phyloP scores from a whole-genome alignment of 2,888 invertebrate species.

The Abrostola tripartita region DNA sequence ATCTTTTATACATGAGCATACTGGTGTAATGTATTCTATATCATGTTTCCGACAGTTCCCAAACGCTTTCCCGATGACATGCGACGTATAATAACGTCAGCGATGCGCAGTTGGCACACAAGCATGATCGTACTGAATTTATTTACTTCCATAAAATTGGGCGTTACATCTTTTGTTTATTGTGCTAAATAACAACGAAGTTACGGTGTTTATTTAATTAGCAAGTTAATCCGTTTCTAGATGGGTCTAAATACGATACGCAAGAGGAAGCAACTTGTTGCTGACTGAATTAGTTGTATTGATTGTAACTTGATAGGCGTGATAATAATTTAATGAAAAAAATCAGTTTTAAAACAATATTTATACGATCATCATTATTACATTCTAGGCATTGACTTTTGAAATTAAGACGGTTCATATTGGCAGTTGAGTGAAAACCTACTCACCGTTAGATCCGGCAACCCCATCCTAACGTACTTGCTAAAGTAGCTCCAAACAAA shows the following conservation, averaged over 20 bases:
- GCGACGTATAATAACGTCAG: slow-evolving; percentile 29
- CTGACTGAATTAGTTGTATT: no score
- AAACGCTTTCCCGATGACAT: slow-evolving; percentile 32
- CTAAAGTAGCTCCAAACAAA: slow-evolving; percentile 80
- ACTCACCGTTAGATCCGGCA: slow-evolving; percentile 85
- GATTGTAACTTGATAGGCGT: no score
- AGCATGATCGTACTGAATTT: slow-evolving; percentile 28
- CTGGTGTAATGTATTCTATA: no score
- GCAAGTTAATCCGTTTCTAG: no score
- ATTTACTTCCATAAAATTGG: slow-evolving; percentile 40
- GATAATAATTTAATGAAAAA: no score
- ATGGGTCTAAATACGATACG: no score
- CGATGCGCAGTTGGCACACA: slow-evolving; percentile 53
- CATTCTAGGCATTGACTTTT: no score
- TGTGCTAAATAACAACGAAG: slow-evolving; percentile 14
- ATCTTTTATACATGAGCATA: no score
- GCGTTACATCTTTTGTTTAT: slow-evolving; percentile 17
- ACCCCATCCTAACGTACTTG: slow-evolving; percentile 80
- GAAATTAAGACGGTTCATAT: no score
- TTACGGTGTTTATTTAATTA: not conserved
- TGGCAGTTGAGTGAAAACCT: not conserved
- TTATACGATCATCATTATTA: no score
- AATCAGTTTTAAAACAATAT: no score
- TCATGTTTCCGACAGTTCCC: slow-evolving; percentile 35
- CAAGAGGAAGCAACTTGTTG: no score